A percentile compares a stretch with the other conserved stretches of the same genome.
Evolutionary conservation across 2,888 invertebrate genomes (phyloP).

Genomic region (Phania funesta): DNA sequence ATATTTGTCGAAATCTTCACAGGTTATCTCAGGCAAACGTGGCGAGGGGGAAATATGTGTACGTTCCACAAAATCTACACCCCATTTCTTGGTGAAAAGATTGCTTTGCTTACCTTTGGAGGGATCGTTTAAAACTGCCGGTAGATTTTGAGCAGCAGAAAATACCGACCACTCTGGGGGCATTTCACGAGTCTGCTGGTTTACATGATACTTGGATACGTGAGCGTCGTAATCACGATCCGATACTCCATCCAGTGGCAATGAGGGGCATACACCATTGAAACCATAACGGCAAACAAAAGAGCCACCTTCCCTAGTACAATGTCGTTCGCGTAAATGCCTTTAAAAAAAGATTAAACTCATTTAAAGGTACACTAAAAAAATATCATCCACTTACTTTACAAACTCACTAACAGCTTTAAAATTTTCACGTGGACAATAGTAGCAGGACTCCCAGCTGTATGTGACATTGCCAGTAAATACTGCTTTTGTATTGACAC

Average conservation of each 20-base stretch:
- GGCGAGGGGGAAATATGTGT: slow-evolving; percentile 88
- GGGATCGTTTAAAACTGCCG: slow-evolving; percentile 97
- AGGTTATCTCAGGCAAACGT: slow-evolving; percentile 90
- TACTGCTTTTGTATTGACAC: not conserved
- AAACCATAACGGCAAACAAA: slow-evolving; percentile 93
- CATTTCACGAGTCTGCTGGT: slow-evolving; percentile 77
- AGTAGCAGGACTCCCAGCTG: slow-evolving; percentile 84
- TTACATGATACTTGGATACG: slow-evolving; percentile 85
- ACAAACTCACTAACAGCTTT: slow-evolving; percentile 83
- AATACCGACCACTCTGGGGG: slow-evolving; percentile 83
- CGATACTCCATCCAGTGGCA: slow-evolving; percentile 93
- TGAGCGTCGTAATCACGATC: slow-evolving; percentile 94
- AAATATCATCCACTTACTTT: slow-evolving; percentile 80
- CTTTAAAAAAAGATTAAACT: slow-evolving; percentile 79
- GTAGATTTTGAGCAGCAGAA: slow-evolving; percentile 95
- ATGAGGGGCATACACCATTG: slow-evolving; percentile 91
- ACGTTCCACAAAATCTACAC: slow-evolving; percentile 95
- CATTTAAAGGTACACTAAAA: not conserved
- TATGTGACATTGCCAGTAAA: not conserved
- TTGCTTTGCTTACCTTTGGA: slow-evolving; percentile 93
- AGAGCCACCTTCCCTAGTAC: slow-evolving; percentile 91
- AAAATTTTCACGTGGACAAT: slow-evolving; percentile 83
- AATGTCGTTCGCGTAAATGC: slow-evolving; percentile 90
- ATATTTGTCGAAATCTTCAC: slow-evolving; percentile 93
- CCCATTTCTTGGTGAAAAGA: slow-evolving; percentile 99